These are phyloP conservation scores for Eurytoma adleriae DNA, from an alignment of 2,888 invertebrate genomes.

Conservation along the genomic window DNA sequence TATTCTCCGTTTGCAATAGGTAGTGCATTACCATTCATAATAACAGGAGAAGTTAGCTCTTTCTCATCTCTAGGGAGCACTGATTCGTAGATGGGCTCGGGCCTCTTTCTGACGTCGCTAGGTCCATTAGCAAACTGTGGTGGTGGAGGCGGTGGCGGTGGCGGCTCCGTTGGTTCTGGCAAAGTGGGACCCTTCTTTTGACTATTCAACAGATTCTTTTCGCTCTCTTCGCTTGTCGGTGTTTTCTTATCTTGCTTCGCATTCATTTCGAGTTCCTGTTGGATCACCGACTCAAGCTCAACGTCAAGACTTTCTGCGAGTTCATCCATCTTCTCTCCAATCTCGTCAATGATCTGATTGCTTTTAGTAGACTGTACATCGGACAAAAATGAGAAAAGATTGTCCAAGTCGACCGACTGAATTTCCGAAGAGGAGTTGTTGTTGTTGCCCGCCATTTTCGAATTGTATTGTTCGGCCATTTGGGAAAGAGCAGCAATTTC, in stretches of 20 bases:
- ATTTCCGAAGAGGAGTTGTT: constrained; percentile 71
- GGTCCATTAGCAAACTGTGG: constrained; percentile 73
- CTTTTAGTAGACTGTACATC: constrained; percentile 83
- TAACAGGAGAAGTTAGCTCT: constrained; percentile 62
- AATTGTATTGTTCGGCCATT: constrained; percentile 85
- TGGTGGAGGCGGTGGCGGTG: constrained; percentile 82
- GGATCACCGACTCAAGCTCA: constrained; percentile 83
- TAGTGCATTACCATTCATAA: constrained; percentile 33
- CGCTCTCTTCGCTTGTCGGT: constrained; percentile 47
- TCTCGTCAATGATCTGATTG: constrained; percentile 86
- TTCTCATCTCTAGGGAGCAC: constrained; percentile 84
- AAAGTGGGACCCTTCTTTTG: constrained; percentile 80
- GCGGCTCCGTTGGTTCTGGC: constrained; percentile 87
- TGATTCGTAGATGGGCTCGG: constrained; percentile 90
- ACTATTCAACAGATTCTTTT: constrained; percentile 60
- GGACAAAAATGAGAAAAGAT: constrained; percentile 92
- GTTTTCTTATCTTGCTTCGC: constrained; percentile 52
- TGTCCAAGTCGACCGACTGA: constrained; percentile 91
- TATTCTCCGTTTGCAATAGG: constrained; percentile 6
- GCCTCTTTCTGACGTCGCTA: background rate
- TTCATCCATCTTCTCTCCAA: constrained; percentile 90
- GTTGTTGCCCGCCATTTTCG: constrained; percentile 77
- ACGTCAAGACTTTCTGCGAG: constrained; percentile 89
- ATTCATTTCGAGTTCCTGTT: constrained; percentile 76
- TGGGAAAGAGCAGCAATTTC: constrained; percentile 85